A percentile compares a stretch with the other conserved stretches of the same genome.
Evolutionary conservation across 2,888 invertebrate genomes (phyloP).

Genomic region (Malacosoma neustria): DNA sequence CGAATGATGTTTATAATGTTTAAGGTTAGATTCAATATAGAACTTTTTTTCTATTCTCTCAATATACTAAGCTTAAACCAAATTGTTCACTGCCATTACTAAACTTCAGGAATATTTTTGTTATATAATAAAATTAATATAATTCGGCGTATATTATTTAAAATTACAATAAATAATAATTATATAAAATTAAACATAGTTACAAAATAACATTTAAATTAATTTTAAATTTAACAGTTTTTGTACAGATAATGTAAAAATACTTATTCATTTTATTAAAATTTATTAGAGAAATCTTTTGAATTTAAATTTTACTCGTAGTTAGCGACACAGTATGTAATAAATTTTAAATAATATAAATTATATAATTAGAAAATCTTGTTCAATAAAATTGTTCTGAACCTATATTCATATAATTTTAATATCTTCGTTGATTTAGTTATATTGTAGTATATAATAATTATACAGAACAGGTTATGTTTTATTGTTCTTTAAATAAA

Average conservation of each 20-base stretch:
- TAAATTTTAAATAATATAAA: conserved; percentile 27
- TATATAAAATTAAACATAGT: background rate
- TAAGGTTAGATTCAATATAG: background rate
- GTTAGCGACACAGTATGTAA: conserved; percentile 19
- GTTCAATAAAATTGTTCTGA: conserved; percentile 71
- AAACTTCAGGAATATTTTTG: background rate
- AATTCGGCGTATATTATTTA: background rate
- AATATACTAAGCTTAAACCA: background rate
- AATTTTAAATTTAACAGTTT: conserved; percentile 12
- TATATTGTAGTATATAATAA: conserved; percentile 47
- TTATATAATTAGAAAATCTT: conserved; percentile 49
- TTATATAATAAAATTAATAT: background rate
- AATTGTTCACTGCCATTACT: background rate
- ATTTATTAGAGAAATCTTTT: conserved; percentile 4
- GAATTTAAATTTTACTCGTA: conserved; percentile 13
- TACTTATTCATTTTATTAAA: conserved; percentile 5
- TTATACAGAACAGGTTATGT: conserved; percentile 45
- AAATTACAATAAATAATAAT: background rate
- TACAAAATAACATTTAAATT: background rate
- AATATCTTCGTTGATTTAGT: conserved; percentile 37
- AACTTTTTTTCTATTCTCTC: background rate
- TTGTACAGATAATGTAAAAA: conserved; percentile 19
- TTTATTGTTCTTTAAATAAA: conserved; percentile 56
- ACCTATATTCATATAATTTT: conserved; percentile 44
- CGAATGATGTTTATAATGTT: conserved; percentile 1